Conservation (phyloP, 2,113 vertebrate species). For the Onychorhynchus coronatus region DNA sequence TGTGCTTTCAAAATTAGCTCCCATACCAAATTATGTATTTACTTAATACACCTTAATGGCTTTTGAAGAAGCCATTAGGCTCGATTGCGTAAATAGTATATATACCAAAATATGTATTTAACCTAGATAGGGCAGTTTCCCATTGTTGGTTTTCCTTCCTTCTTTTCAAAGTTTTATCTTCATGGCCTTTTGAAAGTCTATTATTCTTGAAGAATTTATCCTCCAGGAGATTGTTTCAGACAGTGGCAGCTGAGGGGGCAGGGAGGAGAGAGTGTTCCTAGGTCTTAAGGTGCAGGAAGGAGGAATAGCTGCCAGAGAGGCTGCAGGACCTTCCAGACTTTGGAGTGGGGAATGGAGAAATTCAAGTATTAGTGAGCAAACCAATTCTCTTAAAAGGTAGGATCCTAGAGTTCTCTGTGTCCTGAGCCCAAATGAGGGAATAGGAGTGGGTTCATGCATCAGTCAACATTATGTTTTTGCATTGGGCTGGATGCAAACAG, state of each 20-base stretch:
- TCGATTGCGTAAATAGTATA: conserved; percentile 42
- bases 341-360: background rate
- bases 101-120: conserved; percentile 64
- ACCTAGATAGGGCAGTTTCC: conserved; percentile 54
- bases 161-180: conserved; percentile 66
- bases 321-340: background rate
- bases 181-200: conserved; percentile 40
- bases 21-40: conserved; percentile 70
- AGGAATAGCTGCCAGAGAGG: background rate
- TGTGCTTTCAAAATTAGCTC: conserved; percentile 71
- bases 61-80: conserved; percentile 73
- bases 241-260: background rate
- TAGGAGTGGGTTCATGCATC: background rate
- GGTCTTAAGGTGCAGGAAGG: background rate
- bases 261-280: background rate
- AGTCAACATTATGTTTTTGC: background rate
- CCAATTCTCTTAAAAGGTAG: background rate
- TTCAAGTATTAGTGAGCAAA: background rate
- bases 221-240: background rate
- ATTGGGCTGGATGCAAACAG: background rate
- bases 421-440: background rate
- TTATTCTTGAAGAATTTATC: conserved; percentile 49
- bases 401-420: background rate
- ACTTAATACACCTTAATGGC: conserved; percentile 72
- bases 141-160: conserved; percentile 41